phyloP scores from a whole-genome alignment of 2,113 vertebrate species.

The Neolamprologus variostigma region DNA sequence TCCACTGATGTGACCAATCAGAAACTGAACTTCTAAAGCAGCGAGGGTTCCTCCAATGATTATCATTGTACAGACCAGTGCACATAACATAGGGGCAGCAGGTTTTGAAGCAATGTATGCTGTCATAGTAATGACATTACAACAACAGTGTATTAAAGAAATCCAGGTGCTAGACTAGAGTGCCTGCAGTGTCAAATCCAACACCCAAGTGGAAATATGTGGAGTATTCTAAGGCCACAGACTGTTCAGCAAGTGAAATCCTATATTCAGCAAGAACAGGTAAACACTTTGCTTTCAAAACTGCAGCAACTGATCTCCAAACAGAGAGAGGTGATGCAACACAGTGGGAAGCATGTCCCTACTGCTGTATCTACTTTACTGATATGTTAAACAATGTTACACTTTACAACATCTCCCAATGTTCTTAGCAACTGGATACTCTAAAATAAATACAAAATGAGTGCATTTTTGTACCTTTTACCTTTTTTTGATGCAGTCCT shows the following conservation, averaged over 20 bases:
- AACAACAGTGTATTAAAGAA: neutral
- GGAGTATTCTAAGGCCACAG: neutral
- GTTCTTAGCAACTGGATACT: neutral
- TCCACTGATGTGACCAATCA: neutral
- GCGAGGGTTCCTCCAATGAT: neutral
- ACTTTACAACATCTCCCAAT: neutral
- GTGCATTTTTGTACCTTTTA: neutral
- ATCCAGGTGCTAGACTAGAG: neutral
- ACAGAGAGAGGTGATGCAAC: neutral
- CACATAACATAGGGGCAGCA: neutral
- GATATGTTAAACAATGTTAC: neutral
- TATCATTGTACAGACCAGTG: neutral
- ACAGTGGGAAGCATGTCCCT: neutral
- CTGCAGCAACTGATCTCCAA: neutral
- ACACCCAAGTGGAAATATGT: neutral
- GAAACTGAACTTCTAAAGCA: neutral
- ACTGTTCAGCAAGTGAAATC: neutral
- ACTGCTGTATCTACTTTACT: neutral
- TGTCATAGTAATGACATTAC: neutral
- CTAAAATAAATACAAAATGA: neutral
- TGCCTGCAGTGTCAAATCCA: neutral
- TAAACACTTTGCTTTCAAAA: neutral
- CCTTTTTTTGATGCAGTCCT: neutral
- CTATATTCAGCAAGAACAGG: neutral
- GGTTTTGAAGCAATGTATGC: neutral